Conservation (phyloP, 64 coral and sea anemone species). For the Orbicella faveolata region DNA sequence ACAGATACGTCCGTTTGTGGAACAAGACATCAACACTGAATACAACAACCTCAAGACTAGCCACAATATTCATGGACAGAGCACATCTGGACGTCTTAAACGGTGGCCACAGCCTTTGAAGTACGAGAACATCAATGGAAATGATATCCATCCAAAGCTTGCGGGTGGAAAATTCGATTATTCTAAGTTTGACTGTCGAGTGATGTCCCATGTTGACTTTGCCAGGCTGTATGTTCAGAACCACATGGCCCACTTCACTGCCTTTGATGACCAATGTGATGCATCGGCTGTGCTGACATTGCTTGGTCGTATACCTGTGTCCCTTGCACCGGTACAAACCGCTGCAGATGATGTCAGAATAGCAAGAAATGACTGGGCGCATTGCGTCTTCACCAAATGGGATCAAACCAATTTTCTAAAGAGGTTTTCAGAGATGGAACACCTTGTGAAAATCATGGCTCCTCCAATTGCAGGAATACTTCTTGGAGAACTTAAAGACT, state of each 20-base stretch:
- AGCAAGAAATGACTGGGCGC: slow-evolving; percentile 12
- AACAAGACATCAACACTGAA: too few species aligned
- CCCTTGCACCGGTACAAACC: not conserved
- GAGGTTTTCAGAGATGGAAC: slow-evolving; percentile 9
- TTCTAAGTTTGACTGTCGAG: not conserved
- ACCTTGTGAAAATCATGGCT: slow-evolving; percentile 7
- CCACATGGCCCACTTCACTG: slow-evolving; percentile 34
- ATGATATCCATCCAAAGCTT: not conserved
- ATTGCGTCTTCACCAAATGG: slow-evolving; percentile 8
- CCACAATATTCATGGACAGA: not conserved
- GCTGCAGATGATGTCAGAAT: not conserved
- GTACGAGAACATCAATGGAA: slow-evolving; percentile 38
- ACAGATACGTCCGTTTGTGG: too few species aligned
- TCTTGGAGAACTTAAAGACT: slow-evolving; percentile 36
- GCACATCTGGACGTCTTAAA: not conserved
- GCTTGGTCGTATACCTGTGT: slow-evolving; percentile 11
- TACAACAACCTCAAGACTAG: too few species aligned
- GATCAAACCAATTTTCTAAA: not conserved
- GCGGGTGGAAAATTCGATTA: not conserved
- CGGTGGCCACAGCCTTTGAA: not conserved
- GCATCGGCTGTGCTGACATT: slow-evolving; percentile 28
- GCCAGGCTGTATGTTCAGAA: slow-evolving; percentile 24
- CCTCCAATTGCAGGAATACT: not conserved
- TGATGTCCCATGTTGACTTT: slow-evolving; percentile 30
- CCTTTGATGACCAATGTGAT: slow-evolving; percentile 30